Evolutionary conservation across 1,140 invertebrate genomes (phyloP), one percentile per base, ranked within the genome.

Genomic region (Drosophila malerkotliana): DNA sequence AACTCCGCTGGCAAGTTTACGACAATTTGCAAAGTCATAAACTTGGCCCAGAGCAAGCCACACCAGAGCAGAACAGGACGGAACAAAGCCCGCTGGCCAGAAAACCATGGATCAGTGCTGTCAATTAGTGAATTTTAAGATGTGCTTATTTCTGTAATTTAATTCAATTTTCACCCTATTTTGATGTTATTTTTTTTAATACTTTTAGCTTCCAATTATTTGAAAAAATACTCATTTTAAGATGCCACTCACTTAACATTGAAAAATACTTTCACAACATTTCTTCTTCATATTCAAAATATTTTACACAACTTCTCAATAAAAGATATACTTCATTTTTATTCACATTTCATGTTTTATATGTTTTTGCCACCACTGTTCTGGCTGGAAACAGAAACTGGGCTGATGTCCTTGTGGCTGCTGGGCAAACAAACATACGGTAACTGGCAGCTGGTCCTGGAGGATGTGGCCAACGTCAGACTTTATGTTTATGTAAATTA

Each of bases 401-500:
- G 34, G 34, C 66, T 37, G 47, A 12, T 48, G 66, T 59, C 51
- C 63, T 28, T 69, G 66, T 32, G 66, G 66, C 51, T 69, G 59
- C 51, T 18, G 51, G 52, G 63, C 66, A 69, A 69, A 69, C 66
- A 69, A 48, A 57, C 51, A 49, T 69, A 69, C 64, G 66, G 51
- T 49, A 48, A 24, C 49, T 69, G 41, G 24, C 66, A 69, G 66
- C 66, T 69, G 66, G 48, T 69, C 49, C 63, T 56, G 51, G 51
- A 69, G 66, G 62, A 68, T 69, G 63, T 77, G 68, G 77, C 73
- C 68, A 79, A 77, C 74, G 77, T 74, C 63, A 64, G 82, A 82
- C 82, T 85, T 85, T 85, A 85, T 85, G 78, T 80, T 87, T 85
- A 85, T 85, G 82, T 80, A 85, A 87, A 85, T 85, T 72, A 81